Base-by-base conservation (phyloP, 2,113 vertebrate genomes). In the Odocoileus virginianus region DNA sequence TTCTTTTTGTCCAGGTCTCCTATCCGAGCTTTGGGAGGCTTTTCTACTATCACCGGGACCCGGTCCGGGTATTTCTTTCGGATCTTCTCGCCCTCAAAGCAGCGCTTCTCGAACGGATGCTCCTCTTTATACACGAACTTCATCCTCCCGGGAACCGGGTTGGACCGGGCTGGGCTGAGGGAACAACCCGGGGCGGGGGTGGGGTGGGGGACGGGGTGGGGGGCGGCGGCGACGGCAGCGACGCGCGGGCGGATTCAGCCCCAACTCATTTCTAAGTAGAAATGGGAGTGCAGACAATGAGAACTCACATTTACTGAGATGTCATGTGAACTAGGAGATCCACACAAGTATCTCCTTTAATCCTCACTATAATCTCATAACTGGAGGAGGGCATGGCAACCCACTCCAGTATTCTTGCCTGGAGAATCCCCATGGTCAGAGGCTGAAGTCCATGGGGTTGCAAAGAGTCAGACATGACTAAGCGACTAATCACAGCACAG, bases 91-190 rank as follows among this genome's bases (percentile, higher is more conserved):
- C 99, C 99, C 98, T 99, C 99, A 36, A 99, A 99, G 97, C 99
- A 99, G 95, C 99, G 99, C 79, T 99, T 99, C 99, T 99, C 99
- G 97, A 99, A 99, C 4, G 99, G 99, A 61, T 99, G 99, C 98
- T 99, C 99, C 95, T 99, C 99, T 98, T 99, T 99, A 98, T 99
- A 99, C n/a, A 99, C 99, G 96, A 99, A 99, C 99, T 99, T 99
- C 99, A 99, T 99, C 96, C 98, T 98, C 98, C 98, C 95, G 88
- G 97, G 97, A 90, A 94, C 99, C 92, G 94, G 98, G 98, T 52
- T 95, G 92, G 88, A 95, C 94, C 96, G 74, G 96, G 94, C 89
- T 83, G 91, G 96, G 91, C 86, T 67, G 93, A 95, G 96, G 96
- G 92, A 97, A 96, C 96, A 97, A 96, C 96, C 96, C 92, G 84